Conservation (phyloP, 2,888 invertebrate genomes). For the Leptopilina syphax region DNA sequence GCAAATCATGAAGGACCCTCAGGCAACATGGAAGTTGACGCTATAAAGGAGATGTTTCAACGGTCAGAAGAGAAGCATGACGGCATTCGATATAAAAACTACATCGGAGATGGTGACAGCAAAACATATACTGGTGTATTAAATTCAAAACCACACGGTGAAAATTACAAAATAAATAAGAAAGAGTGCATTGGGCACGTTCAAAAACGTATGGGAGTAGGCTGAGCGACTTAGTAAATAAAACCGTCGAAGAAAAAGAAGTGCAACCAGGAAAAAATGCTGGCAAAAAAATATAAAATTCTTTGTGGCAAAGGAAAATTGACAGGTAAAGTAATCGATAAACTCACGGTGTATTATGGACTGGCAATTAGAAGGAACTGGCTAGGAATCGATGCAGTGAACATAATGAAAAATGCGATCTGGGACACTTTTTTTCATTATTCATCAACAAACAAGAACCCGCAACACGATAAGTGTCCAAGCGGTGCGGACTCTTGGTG, state of each 20-base stretch:
- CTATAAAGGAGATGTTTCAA: background rate
- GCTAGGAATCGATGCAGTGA: constrained; percentile 44
- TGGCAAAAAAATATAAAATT: background rate
- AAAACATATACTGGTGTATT: no score
- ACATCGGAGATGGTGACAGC: no score
- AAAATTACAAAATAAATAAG: no score
- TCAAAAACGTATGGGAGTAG: no score
- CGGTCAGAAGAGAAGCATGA: background rate
- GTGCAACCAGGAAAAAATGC: background rate
- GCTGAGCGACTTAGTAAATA: background rate
- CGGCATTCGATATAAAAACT: no score
- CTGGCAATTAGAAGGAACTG: constrained; percentile 49
- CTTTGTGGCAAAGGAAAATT: background rate
- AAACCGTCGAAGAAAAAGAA: background rate
- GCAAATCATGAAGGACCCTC: constrained; percentile 49
- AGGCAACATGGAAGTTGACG: constrained; percentile 52
- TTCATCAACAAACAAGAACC: constrained; percentile 50
- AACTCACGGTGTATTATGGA: constrained; percentile 46
- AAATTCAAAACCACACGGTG: no score
- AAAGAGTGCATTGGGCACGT: no score
- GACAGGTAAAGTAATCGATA: background rate
- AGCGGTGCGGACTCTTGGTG: constrained; percentile 56
- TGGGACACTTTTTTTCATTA: constrained; percentile 55
- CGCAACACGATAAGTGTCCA: constrained; percentile 55
- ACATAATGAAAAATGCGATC: constrained; percentile 54